phyloP scores from a whole-genome alignment of 1,140 invertebrate species.

The Diachasma alloeum region DNA sequence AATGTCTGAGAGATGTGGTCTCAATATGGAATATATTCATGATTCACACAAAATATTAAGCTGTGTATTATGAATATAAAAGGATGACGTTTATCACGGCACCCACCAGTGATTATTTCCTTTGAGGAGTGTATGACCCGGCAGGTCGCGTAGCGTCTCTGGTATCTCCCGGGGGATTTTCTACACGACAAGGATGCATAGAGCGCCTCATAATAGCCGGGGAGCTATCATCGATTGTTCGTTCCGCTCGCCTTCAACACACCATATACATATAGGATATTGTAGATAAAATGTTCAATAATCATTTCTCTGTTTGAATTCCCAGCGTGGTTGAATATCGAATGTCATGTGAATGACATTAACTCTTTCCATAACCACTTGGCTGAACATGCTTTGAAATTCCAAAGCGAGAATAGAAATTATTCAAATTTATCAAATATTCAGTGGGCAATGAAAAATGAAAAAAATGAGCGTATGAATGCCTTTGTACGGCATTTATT shows the following conservation, averaged over 20 bases:
- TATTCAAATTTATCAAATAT: neutral
- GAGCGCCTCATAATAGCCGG: neutral
- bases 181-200: neutral
- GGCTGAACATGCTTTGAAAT: neutral
- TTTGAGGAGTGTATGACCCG: conserved; percentile 16
- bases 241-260: conserved; percentile 16
- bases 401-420: neutral
- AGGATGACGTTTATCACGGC: conserved; percentile 3
- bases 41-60: neutral
- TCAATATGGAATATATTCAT: no score
- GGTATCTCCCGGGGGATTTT: neutral
- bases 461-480: neutral
- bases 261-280: neutral
- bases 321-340: neutral
- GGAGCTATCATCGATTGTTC: conserved; percentile 15
- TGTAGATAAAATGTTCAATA: neutral
- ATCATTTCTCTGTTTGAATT: neutral
- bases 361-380: neutral
- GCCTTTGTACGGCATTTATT: neutral
- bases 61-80: no score
- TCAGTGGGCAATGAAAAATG: neutral
- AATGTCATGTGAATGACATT: neutral
- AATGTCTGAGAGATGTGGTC: no score
- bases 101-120: conserved; percentile 17
- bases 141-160: conserved; percentile 2